Evolutionary conservation across 1,140 invertebrate species (phyloP).

Genomic region (Penaeus indicus): DNA sequence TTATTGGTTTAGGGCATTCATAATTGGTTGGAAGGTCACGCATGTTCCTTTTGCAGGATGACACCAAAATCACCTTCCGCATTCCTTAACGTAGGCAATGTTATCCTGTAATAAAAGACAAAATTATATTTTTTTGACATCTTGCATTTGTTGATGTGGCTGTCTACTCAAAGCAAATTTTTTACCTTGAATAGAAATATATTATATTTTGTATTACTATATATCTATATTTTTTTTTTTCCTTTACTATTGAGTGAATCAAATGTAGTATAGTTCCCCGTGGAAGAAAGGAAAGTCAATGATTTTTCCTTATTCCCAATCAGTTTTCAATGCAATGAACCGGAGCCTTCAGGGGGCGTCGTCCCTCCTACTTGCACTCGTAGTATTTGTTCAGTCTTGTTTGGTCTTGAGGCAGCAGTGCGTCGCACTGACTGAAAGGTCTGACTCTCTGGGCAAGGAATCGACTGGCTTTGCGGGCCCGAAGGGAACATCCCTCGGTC

Average conservation of each 20-base stretch:
- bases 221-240: too few species aligned
- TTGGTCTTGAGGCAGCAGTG: conserved; percentile 13
- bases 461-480: not conserved
- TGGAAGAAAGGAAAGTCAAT: too few species aligned
- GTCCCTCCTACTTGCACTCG: not conserved
- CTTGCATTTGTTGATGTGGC: too few species aligned
- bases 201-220: too few species aligned
- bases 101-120: not conserved
- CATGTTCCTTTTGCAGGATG: conserved; percentile 13
- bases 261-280: too few species aligned
- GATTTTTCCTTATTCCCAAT: too few species aligned
- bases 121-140: too few species aligned
- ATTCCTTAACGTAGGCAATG: conserved; percentile 21
- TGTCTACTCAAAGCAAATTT: too few species aligned
- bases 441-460: conserved; percentile 1
- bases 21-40: conserved; percentile 37
- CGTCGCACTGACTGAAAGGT: conserved; percentile 20
- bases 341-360: not conserved
- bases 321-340: not conserved
- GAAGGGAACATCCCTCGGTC: not conserved
- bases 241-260: too few species aligned
- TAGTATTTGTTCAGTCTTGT: conserved; percentile 32
- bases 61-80: conserved; percentile 8
- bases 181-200: too few species aligned
- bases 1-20: not conserved